Base-by-base conservation (phyloP, 2,888 invertebrate species). In the Seira sanloemensis region DNA sequence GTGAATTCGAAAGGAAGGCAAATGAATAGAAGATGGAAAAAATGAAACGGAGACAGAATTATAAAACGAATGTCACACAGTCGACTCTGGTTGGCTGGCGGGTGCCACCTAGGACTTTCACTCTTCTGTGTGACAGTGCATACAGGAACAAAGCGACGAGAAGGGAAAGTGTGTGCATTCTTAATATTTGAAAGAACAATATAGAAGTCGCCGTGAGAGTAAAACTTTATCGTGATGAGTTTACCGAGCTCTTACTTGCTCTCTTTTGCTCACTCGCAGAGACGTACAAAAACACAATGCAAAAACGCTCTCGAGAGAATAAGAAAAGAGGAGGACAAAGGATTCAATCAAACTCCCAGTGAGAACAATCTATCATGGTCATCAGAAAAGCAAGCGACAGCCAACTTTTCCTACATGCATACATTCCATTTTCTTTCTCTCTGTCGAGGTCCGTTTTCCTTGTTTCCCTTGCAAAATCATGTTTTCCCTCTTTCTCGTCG, bases 281-380 rank as follows among this genome's bases (percentile, higher is more conserved):
- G 37, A 37, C n/a, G n/a, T n/a, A n/a, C 37, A 37, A 37, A 12
- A 37, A 37, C 37, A 37, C 37, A 23, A 72, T 72, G 24, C 16
- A 37, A 72, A 72, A 78, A 72, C 25, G 72, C 19, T 78, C 78
- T 72, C 72, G 21, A 19, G 65, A 78, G 78, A 23, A 24, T 25
- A 54, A 50, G 21, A n/a, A 2, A 24, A 9, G 23, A n/a, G 27
- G 26, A 21, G 27, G 37, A 50, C 78, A 78, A 78, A 71, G 78
- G 71, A 72, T 78, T 78, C 72, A 78, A 78, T 78, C 78, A 78
- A 68, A 19, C 78, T 78, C 72, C 72, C 78, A 72, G 66, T 1
- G 78, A 78, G 72, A 71, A 78, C 69, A 78, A 78, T 78, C 78
- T 72, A 78, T 78, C 78, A 66, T 25, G 72, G 72, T 73, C 72